These are phyloP conservation scores for Anhinga anhinga DNA, from an alignment of 2,113 vertebrate genomes.

Conservation along the genomic window DNA sequence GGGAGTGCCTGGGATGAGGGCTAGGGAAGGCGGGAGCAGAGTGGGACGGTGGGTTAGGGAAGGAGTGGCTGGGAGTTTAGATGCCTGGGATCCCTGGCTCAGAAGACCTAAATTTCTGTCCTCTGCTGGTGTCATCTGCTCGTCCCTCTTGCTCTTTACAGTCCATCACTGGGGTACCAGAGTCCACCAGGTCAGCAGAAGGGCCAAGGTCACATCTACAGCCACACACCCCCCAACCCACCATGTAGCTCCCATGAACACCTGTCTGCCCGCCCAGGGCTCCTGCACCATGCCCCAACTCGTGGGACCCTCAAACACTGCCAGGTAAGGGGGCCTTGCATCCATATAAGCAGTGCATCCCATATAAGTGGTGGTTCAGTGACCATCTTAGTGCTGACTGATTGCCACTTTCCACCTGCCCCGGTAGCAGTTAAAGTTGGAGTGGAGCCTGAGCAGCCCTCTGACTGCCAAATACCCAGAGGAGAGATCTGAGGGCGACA, in stretches of 20 bases:
- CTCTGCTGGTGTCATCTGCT: neutral
- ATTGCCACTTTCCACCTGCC: neutral
- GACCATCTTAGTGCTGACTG: neutral
- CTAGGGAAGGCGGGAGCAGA: neutral
- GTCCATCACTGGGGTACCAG: conserved; percentile 88
- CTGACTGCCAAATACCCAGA: conserved; percentile 84
- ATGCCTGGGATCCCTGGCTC: neutral
- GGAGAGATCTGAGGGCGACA: conserved; percentile 89
- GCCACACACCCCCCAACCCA: conserved; percentile 54
- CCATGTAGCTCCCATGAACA: conserved; percentile 78
- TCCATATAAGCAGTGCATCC: accelerated
- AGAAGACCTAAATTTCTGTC: neutral
- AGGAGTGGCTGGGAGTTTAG: neutral
- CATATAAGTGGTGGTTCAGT: accelerated
- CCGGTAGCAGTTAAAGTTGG: conserved; percentile 83
- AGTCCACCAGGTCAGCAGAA: conserved; percentile 85
- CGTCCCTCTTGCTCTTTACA: conserved; percentile 51
- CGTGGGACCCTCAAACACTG: conserved; percentile 81
- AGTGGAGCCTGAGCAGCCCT: conserved; percentile 79
- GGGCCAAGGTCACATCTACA: conserved; percentile 78
- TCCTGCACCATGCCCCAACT: conserved; percentile 72
- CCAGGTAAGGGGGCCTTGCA: conserved; percentile 77
- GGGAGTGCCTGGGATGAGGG: neutral
- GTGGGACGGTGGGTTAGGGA: neutral
- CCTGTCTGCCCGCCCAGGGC: conserved; percentile 54